Conservation (phyloP, 2,797 vertebrate species). For the Novumbra hubbsi region DNA sequence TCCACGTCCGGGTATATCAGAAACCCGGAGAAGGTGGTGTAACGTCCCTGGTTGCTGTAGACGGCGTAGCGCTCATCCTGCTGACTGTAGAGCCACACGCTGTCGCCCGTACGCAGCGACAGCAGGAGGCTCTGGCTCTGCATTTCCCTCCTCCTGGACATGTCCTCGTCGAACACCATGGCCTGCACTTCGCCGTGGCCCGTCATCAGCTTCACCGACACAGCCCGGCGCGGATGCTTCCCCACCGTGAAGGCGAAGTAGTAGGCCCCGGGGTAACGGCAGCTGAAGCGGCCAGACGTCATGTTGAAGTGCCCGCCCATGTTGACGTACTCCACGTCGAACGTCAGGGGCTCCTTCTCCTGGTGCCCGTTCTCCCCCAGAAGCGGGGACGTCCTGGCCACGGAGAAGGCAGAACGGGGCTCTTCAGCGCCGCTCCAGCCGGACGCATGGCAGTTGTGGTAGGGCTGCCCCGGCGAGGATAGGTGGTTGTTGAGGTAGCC, state of each 20-base stretch:
- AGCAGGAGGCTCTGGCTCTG: conserved; percentile 81
- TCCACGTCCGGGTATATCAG: conserved; percentile 70
- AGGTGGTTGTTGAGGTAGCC: conserved; percentile 68
- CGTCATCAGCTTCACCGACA: conserved; percentile 81
- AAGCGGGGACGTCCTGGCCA: conserved; percentile 69
- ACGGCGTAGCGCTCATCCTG: conserved; percentile 76
- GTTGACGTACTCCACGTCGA: conserved; percentile 80
- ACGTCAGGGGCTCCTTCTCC: conserved; percentile 67
- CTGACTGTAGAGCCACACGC: conserved; percentile 79
- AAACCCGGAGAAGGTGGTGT: conserved; percentile 81
- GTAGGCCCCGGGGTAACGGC: conserved; percentile 70
- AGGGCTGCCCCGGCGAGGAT: conserved; percentile 35
- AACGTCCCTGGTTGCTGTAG: conserved; percentile 83
- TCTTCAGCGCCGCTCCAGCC: conserved; percentile 41
- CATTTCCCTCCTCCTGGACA: conserved; percentile 74
- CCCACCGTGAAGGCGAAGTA: conserved; percentile 81
- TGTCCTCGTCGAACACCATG: conserved; percentile 81
- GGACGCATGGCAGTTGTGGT: conserved; percentile 52
- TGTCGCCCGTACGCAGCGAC: conserved; percentile 65
- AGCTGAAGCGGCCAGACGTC: conserved; percentile 72
- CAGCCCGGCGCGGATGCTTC: conserved; percentile 74
- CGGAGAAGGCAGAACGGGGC: conserved; percentile 76
- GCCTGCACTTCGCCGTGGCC: conserved; percentile 76
- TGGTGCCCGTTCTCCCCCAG: conserved; percentile 65
- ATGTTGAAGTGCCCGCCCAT: conserved; percentile 78